Evolutionary conservation across 2,113 vertebrate genomes (phyloP).

Genomic region (Trinectes maculatus): DNA sequence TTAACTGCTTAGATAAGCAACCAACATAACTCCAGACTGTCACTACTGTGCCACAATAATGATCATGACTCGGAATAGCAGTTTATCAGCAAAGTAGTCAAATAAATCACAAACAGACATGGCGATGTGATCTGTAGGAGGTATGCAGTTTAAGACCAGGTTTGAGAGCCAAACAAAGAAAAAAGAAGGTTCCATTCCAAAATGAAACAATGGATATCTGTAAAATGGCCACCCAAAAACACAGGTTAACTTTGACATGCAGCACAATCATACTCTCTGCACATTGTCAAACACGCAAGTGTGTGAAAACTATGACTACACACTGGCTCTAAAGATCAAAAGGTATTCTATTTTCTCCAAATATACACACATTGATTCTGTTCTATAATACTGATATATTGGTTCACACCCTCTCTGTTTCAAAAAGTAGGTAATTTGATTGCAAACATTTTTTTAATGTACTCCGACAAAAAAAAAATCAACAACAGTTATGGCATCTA

Average conservation of each 20-base stretch:
- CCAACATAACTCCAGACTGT: constrained; percentile 70
- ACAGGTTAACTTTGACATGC: constrained; percentile 84
- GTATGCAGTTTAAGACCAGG: constrained; percentile 70
- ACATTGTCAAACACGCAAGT: constrained; percentile 82
- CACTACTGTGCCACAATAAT: constrained; percentile 77
- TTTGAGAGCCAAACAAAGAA: constrained; percentile 53
- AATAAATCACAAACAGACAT: constrained; percentile 68
- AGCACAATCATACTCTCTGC: constrained; percentile 85
- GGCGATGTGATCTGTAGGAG: constrained; percentile 63
- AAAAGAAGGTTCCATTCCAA: constrained; percentile 73
- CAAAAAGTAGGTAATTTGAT: constrained; percentile 81
- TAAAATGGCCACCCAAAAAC: constrained; percentile 83
- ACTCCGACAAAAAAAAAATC: constrained; percentile 77
- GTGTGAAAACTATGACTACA: constrained; percentile 83
- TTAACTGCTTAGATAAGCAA: constrained; percentile 68
- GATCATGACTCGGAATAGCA: constrained; percentile 63
- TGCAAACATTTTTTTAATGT: constrained; percentile 82
- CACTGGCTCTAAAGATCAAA: constrained; percentile 84
- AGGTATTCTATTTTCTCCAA: constrained; percentile 81
- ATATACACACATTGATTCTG: constrained; percentile 83
- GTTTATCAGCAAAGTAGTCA: constrained; percentile 61
- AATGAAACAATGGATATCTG: constrained; percentile 72
- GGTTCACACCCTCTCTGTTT: constrained; percentile 78
- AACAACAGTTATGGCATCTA: constrained; percentile 83
- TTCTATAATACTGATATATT: constrained; percentile 84